phyloP scores from a whole-genome alignment of 2,797 vertebrate species.

The Chrysocyon brachyurus region DNA sequence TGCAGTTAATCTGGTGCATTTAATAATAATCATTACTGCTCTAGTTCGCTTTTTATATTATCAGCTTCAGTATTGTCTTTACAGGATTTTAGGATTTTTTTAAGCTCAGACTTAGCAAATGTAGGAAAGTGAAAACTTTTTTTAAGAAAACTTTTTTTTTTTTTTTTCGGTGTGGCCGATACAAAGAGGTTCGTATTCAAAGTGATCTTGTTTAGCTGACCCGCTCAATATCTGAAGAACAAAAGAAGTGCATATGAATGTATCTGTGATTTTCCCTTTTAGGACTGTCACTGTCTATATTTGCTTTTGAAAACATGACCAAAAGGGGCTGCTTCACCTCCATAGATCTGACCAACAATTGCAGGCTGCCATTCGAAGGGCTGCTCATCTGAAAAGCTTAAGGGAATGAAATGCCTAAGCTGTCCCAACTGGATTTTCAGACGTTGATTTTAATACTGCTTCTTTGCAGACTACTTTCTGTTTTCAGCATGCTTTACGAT shows the following conservation, averaged over 20 bases:
- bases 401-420: conserved; percentile 15
- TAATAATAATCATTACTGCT: conserved; percentile 86
- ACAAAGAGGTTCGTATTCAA: conserved; percentile 72
- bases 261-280: conserved; percentile 69
- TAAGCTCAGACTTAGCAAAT: conserved; percentile 85
- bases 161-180: conserved; percentile 60
- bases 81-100: conserved; percentile 84
- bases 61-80: conserved; percentile 87
- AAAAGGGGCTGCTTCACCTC: conserved; percentile 17
- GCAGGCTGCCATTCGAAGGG: conserved; percentile 70
- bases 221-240: conserved; percentile 72
- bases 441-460: conserved; percentile 39
- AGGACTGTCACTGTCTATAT: conserved; percentile 65
- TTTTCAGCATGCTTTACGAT: conserved; percentile 23
- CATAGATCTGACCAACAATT: conserved; percentile 61
- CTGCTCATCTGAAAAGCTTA: conserved; percentile 31
- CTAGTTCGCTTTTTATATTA: conserved; percentile 88
- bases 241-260: conserved; percentile 74
- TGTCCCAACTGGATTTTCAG: conserved; percentile 49
- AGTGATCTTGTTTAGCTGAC: conserved; percentile 73
- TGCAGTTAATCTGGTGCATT: conserved; percentile 87
- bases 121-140: conserved; percentile 84
- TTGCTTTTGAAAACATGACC: conserved; percentile 67
- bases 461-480: conserved; percentile 53
- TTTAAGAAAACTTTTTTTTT: conserved; percentile 40